phyloP scores from a whole-genome alignment of 2,113 vertebrate species.

The Delphinus delphis region DNA sequence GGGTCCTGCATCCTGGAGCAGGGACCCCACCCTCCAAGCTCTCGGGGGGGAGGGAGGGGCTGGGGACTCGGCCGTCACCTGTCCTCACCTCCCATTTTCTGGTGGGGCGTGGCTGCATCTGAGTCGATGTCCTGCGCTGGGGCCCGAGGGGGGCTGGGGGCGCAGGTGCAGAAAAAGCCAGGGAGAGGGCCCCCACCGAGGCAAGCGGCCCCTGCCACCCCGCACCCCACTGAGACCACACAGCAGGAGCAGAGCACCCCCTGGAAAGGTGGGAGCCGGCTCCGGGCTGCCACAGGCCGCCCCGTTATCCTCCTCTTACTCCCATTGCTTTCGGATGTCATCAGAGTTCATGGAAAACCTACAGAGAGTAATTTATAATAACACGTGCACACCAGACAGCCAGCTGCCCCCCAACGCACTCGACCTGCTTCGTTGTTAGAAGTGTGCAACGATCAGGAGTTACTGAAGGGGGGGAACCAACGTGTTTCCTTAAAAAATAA shows the following conservation, averaged over 20 bases:
- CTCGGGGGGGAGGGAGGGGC: too few relatives aligned
- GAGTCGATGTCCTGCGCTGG: rapidly evolving
- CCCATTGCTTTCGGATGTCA: rapidly evolving
- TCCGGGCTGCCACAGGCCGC: rapidly evolving
- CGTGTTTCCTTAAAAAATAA: rapidly evolving
- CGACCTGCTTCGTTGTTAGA: not conserved
- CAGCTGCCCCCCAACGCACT: rapidly evolving
- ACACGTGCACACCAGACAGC: rapidly evolving
- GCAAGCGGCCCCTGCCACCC: not conserved
- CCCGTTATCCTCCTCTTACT: rapidly evolving
- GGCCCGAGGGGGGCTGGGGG: rapidly evolving
- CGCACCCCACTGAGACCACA: rapidly evolving
- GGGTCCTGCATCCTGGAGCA: not conserved
- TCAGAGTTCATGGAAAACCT: not conserved
- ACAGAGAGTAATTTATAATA: too few relatives aligned
- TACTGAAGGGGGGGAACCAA: rapidly evolving
- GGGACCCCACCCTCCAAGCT: not conserved
- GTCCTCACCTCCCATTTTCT: not conserved
- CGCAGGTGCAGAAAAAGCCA: not conserved
- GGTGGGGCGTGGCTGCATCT: not conserved
- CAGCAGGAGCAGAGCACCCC: rapidly evolving
- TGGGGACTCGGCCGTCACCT: not conserved
- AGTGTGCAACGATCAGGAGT: rapidly evolving
- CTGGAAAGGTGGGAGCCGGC: not conserved
- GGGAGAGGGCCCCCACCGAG: not conserved